Percentiles rank a stretch among this genome's conserved stretches.
phyloP scores from a whole-genome alignment of 2,113 vertebrate genomes.

The Oncorhynchus gorbuscha region DNA sequence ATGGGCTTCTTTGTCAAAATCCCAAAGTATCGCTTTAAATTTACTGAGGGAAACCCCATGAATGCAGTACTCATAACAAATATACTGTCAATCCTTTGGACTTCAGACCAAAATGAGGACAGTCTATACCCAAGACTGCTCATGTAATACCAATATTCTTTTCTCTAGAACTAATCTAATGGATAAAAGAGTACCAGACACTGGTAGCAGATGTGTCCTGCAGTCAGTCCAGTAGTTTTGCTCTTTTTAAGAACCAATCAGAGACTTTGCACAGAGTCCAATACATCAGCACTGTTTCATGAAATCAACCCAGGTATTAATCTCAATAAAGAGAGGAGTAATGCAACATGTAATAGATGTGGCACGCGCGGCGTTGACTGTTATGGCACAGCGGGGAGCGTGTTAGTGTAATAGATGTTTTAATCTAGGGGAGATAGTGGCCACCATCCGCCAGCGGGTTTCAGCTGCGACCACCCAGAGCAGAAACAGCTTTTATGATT shows the following conservation, averaged over 20 bases:
- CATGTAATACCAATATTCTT: no score
- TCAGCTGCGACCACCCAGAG: not conserved
- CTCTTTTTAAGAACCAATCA: not conserved
- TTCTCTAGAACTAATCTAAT: no score
- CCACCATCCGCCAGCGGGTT: not conserved
- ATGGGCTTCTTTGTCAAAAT: no score
- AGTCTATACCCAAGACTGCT: no score
- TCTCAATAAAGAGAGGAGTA: not conserved
- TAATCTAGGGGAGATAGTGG: conserved; percentile 16
- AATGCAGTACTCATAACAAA: no score
- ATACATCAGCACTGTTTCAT: not conserved
- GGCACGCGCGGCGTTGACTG: not conserved
- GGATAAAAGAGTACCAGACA: no score
- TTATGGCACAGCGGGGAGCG: conserved; percentile 1
- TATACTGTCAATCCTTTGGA: no score
- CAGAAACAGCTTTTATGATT: not conserved
- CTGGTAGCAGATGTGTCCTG: no score
- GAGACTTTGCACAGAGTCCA: not conserved
- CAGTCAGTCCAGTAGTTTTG: not conserved
- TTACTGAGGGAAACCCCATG: no score
- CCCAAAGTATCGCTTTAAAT: no score
- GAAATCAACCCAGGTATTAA: conserved; percentile 1
- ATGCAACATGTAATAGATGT: not conserved
- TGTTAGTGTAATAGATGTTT: conserved; percentile 28
- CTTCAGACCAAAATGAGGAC: no score